Evolutionary conservation across 1,140 invertebrate genomes (phyloP), one percentile per base, ranked within the genome.

Genomic region (Drosophila auraria): DNA sequence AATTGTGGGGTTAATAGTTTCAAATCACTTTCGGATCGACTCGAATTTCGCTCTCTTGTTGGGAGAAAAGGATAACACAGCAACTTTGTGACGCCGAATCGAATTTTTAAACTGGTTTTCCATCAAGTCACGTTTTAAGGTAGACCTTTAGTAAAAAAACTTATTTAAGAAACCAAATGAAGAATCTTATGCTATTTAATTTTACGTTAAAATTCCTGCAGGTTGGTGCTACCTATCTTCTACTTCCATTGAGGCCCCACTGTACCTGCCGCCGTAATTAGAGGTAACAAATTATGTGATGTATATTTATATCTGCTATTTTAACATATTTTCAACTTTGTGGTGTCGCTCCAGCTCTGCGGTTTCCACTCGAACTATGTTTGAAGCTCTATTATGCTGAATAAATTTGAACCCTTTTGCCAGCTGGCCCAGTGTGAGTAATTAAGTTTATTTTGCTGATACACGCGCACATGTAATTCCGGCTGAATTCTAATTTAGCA

Each of bases 1-100:
- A 62, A 70, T 77, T 78, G 76, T 53, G 58, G 54, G 59, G 49
- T 49, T 87, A 87, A 87, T 83, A 87, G 77, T 83, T 71, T 78
- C 80, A 80, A 78, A 87, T 87, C 84, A 77, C 80, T 74, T 87
- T 77, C 58, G 25, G 51, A 83, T 65, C 42, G 40, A 49, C 49
- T 40, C 33, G 36, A 49, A 12, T 38, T 38, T 66, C 30, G 17
- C 42, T 20, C 15, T 47, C 17, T 23, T 33, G 12, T 30, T 9
- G 38, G 45, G 11, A 25, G 3, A 11, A 15, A 12, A 23, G 30
- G 47, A 51, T 50, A 53, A 54, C n/a, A 5, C n/a, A 17, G 17
- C 9, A 14, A 15, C 53, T 38, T 38, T 20, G 14, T 38, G 4
- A 38, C 14, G 5, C 36, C 36, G 4, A 38, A 14, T 38, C 11